phyloP scores from a whole-genome alignment of 2,113 vertebrate genomes.

The Alaudala cheleensis region DNA sequence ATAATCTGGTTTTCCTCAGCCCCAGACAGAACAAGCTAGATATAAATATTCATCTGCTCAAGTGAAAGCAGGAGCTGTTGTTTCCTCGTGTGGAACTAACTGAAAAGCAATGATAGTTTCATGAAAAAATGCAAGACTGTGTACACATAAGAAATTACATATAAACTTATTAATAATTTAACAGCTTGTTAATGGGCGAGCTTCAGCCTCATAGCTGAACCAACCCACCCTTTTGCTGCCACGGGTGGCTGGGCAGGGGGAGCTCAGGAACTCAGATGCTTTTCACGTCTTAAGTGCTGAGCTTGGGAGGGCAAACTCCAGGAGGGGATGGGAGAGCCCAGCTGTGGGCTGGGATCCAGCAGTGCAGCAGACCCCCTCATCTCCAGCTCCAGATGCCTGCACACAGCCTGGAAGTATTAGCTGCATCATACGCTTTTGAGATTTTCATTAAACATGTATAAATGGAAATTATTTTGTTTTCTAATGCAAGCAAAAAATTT shows the following conservation, averaged over 20 bases:
- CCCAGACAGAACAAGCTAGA: neutral
- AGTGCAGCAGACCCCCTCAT: accelerated
- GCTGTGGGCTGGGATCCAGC: neutral
- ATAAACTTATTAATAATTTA: slow-evolving; percentile 80
- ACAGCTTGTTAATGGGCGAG: slow-evolving; percentile 70
- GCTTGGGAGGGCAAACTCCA: accelerated
- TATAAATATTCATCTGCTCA: slow-evolving; percentile 77
- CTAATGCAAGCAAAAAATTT: neutral
- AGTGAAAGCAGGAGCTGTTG: slow-evolving; percentile 66
- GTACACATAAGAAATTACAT: slow-evolving; percentile 77
- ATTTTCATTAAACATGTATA: slow-evolving; percentile 47
- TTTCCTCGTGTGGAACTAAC: slow-evolving; percentile 76
- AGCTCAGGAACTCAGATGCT: neutral
- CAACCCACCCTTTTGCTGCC: neutral
- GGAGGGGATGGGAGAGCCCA: neutral
- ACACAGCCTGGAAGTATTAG: neutral
- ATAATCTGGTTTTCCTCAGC: slow-evolving; percentile 24
- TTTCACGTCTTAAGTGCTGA: accelerated
- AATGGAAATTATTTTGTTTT: slow-evolving; percentile 47
- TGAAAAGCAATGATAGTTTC: slow-evolving; percentile 74
- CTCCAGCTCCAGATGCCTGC: neutral
- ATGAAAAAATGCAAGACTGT: slow-evolving; percentile 72
- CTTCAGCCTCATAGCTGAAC: neutral
- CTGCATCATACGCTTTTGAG: neutral
- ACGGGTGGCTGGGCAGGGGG: neutral